These are phyloP conservation scores for Myocastor coypus DNA, from an alignment of 2,113 vertebrate species.

Conservation along the genomic window DNA sequence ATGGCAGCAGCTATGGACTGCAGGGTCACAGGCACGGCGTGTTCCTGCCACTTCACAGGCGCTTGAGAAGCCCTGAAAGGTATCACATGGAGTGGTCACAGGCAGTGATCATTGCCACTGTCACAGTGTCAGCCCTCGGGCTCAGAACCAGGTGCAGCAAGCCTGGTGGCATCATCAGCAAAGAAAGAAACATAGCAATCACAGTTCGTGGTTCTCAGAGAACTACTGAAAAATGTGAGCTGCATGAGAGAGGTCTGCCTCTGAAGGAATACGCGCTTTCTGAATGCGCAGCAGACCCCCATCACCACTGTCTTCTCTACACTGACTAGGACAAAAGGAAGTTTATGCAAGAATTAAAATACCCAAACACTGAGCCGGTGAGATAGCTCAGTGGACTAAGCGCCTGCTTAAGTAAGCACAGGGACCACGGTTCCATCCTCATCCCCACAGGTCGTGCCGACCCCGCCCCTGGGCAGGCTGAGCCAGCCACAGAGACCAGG, in stretches of 20 bases:
- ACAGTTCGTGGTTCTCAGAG: neutral
- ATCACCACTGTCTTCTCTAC: neutral
- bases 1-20: slow-evolving; percentile 84
- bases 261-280: neutral
- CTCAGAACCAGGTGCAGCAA: neutral
- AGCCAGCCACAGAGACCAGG: no score
- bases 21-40: slow-evolving; percentile 78
- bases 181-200: neutral
- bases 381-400: no score
- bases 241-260: neutral
- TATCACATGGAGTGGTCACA: slow-evolving; percentile 3
- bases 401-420: no score
- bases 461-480: no score
- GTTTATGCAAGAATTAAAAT: neutral
- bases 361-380: neutral
- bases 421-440: no score
- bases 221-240: neutral
- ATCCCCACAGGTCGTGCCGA: no score
- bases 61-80: slow-evolving; percentile 83
- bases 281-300: neutral
- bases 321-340: neutral
- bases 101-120: neutral
- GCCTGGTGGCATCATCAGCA: neutral
- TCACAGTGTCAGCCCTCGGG: neutral
- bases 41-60: slow-evolving; percentile 86